Percentiles rank a stretch among this genome's conserved stretches.
Conservation (phyloP, 2,797 vertebrate genomes). For the Ispidina picta region DNA sequence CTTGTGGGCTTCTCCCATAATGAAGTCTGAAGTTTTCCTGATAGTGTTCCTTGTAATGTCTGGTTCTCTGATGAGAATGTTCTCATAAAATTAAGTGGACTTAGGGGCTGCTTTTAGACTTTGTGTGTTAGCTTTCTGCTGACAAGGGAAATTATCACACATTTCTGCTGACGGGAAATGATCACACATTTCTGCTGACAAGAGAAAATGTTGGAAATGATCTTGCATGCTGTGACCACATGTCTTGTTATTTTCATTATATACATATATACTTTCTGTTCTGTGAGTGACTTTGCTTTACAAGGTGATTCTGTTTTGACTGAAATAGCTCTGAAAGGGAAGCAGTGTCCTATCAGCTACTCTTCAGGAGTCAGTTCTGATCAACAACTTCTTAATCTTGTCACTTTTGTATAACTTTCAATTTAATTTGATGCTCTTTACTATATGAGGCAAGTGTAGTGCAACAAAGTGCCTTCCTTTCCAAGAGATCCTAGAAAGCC, state of each 20-base stretch:
- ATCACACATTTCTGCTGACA: neutral
- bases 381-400: rapidly evolving
- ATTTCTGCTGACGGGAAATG: neutral
- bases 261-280: neutral
- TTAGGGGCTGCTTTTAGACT: neutral
- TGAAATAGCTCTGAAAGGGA: neutral
- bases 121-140: neutral
- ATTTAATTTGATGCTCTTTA: neutral
- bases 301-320: neutral
- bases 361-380: neutral
- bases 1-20: neutral
- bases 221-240: neutral
- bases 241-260: rapidly evolving
- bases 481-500: neutral
- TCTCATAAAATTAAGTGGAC: neutral
- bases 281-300: neutral
- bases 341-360: neutral
- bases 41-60: neutral
- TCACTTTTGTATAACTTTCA: neutral
- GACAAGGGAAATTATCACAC: neutral
- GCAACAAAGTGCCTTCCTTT: neutral
- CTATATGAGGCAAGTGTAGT: neutral
- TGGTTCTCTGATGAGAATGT: neutral
- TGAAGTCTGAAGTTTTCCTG: neutral
- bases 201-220: no score